Percentiles rank a stretch among this genome's conserved stretches.
phyloP scores from a whole-genome alignment of 2,888 invertebrate genomes.

The Hirtodrosophila duncani region DNA sequence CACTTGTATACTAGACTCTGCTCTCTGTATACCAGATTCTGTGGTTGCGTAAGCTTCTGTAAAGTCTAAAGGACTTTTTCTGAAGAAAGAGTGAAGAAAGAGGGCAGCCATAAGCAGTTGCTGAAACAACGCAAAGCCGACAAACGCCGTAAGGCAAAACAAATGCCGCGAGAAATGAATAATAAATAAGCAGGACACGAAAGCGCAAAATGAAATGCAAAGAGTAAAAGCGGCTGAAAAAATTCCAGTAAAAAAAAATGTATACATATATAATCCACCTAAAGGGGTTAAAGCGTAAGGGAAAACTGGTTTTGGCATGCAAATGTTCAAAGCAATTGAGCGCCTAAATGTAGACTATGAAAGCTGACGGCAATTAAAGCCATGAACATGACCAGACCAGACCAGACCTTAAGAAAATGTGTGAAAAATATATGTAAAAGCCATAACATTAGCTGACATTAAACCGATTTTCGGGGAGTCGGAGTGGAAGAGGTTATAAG shows the following conservation, averaged over 20 bases:
- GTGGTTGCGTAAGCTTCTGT: no score
- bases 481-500: no score
- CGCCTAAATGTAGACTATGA: neutral
- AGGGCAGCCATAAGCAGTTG: constrained; percentile 29
- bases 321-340: neutral
- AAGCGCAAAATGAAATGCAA: constrained; percentile 1
- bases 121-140: constrained; percentile 36
- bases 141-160: constrained; percentile 25
- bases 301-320: no score
- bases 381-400: no score
- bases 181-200: constrained; percentile 41
- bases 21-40: no score
- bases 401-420: no score
- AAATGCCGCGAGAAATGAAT: constrained; percentile 51
- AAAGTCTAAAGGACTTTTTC: no score
- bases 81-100: neutral
- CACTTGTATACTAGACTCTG: no score
- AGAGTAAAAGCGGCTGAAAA: neutral
- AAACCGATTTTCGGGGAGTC: constrained; percentile 29
- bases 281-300: constrained; percentile 17
- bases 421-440: no score
- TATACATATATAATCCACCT: constrained; percentile 13
- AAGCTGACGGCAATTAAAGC: neutral
- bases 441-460: constrained; percentile 6
- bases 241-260: constrained; percentile 7